phyloP scores from a whole-genome alignment of 2,113 vertebrate species.

The Ia io region DNA sequence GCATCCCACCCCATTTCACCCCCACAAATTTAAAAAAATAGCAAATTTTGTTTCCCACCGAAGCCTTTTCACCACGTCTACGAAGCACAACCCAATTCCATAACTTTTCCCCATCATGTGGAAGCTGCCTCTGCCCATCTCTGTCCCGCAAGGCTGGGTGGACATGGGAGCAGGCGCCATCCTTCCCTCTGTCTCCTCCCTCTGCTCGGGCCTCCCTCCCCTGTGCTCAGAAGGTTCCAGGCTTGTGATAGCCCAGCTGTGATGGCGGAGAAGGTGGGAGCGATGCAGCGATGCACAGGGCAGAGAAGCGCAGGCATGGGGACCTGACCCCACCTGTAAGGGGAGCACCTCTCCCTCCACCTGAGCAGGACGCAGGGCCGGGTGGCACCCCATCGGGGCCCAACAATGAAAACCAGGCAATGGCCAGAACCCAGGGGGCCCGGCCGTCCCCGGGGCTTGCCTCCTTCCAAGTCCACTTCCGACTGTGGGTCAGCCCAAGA shows the following conservation, averaged over 20 bases:
- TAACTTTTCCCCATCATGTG: conserved; percentile 29
- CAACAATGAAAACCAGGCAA: conserved; percentile 77
- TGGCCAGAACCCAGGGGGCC: conserved; percentile 74
- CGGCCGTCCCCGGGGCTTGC: conserved; percentile 54
- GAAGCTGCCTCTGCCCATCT: conserved; percentile 42
- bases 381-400: conserved; percentile 66
- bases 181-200: not conserved
- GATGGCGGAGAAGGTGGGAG: not conserved
- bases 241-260: not conserved
- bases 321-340: rapidly evolving
- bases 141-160: not conserved
- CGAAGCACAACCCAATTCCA: conserved; percentile 49
- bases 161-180: not conserved
- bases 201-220: not conserved
- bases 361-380: conserved; percentile 62
- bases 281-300: not conserved
- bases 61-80: conserved; percentile 57
- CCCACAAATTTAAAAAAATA: conserved; percentile 48
- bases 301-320: rapidly evolving
- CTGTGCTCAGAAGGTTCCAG: not conserved
- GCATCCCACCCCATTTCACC: not conserved
- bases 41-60: conserved; percentile 51
- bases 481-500: conserved; percentile 79
- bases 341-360: not conserved
- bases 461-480: conserved; percentile 77